Percentiles rank a stretch among this genome's conserved stretches.
Conservation (phyloP, 2,888 invertebrate species). For the Rugalucina vietnamica region DNA sequence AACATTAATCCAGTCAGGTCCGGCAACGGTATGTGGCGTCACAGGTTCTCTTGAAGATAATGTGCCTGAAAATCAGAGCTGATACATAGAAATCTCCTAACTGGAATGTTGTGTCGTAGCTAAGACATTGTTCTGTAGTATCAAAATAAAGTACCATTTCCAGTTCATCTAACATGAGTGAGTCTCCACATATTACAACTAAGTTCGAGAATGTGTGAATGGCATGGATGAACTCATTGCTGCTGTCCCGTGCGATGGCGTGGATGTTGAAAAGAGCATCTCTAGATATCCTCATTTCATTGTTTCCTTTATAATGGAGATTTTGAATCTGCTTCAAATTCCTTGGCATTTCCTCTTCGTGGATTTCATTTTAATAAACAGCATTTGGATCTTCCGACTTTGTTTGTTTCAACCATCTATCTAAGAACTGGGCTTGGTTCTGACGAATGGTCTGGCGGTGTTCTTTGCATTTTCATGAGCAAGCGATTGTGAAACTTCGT, state of each 20-base stretch:
- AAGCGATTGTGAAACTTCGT: background rate
- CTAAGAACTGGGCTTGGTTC: background rate
- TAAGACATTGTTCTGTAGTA: background rate
- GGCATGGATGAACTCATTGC: background rate
- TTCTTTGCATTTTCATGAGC: background rate
- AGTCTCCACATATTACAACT: background rate
- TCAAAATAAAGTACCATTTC: background rate
- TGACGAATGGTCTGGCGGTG: background rate
- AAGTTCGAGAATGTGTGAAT: background rate
- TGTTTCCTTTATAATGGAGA: background rate
- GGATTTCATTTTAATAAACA: background rate
- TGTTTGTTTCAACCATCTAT: background rate
- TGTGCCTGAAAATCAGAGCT: background rate
- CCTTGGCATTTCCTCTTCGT: background rate
- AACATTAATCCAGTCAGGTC: no score
- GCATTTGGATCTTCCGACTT: background rate
- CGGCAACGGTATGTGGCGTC: no score
- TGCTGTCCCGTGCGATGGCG: background rate
- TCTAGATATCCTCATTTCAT: background rate
- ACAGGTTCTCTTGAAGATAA: no score
- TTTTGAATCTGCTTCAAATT: background rate
- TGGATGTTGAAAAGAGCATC: background rate
- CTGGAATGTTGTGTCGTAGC: background rate
- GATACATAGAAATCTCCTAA: background rate
- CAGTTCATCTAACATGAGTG: constrained; percentile 6